Evolutionary conservation across 2,113 vertebrate genomes (phyloP), one percentile per base, ranked within the genome.

Genomic region (Steatornis caripensis): DNA sequence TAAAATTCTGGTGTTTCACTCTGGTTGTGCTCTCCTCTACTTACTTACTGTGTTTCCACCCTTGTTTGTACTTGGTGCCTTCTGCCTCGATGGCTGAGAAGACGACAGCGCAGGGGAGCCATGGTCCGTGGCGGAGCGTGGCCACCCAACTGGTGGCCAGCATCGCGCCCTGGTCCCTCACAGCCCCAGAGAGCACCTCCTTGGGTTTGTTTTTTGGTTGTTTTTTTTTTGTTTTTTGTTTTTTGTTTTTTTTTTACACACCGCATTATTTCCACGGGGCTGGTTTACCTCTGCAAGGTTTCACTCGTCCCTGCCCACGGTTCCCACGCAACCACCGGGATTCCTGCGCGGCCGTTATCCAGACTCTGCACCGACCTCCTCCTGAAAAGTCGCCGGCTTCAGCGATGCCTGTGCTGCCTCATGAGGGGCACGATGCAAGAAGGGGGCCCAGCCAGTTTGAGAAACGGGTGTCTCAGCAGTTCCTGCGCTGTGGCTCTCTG

Each of bases 391-490:
- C 0, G 8, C 23, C 2, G 2, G 20, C 27, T 69, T 99, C 98
- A 99, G 97, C 98, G 99, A 70, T 99, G 99, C 81, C 99, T 98
- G 93, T 99, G 99, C 92, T 99, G 99, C 97, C 99, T 98, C 99
- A 99, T 99, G 87, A 99, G 99, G 54, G 99, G 99, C 68, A 99
- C 98, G 34, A 99, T 99, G 98, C 99, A 99, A 27, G 99, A 99
- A 4, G 99, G 99, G 1, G 99, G 99, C 49, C 99, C 99, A 4
- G 99, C 98, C 94, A 99, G 92, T 94, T 99, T 99, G 95, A 99
- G 98, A 91, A 99, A 99, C 0, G 99, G 98, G 94, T 99, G 99
- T 96, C 99, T 98, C 66, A 99, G 97, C 78, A 99, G 99, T 65
- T 99, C 99, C 97, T 98, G 99, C 34, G 99, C 99, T 0, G 99